Base-by-base conservation (phyloP, 2,888 invertebrate species). In the Lymantria dispar region DNA sequence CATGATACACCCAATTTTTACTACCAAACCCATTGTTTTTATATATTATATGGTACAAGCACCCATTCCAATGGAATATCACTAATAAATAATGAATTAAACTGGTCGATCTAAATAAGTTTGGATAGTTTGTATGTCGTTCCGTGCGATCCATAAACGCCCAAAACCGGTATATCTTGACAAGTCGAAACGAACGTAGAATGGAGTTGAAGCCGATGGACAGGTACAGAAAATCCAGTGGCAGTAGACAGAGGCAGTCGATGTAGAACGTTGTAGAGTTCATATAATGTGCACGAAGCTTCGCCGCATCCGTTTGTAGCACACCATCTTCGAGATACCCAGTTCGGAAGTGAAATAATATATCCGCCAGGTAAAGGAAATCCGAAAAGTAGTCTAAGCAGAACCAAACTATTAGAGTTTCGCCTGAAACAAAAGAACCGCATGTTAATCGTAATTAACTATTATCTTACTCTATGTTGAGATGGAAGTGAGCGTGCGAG, bases 21-120 rank as follows among this genome's bases (percentile, higher is more conserved):
- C 96, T 96, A 77, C 97, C 97, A 91, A 98, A 98, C 71, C 97
- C 97, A 92, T 97, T 96, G 93, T 97, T 97, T 93, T 97, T 97
- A 93, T 97, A 95, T 85, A 98, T 97, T 86, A 99, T 96, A 93
- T 98, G 97, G 93, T 98, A 98, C 88, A 99, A 94, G 93, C 99
- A 99, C 81, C 98, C 98, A 92, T 99, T 99, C 99, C 99, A 99
- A 94, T 99, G 99, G 93, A 99, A 99, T 91, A 99, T 97, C 92
- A 98, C 98, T 92, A 98, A 93, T 81, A 98, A 94, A 93, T 98
- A 98, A 93, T 98, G 98, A 90, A 97, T 96, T 86, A 97, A 94
- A 88, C 97, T 96, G 75, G 96, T 95, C 74, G 97, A 97, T 80
- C 96, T 95, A 93, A 98, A 98, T 78, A 98, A 94, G 92, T 99